Conservation (phyloP, 2,113 vertebrate genomes). For the Myxocyprinus asiaticus region DNA sequence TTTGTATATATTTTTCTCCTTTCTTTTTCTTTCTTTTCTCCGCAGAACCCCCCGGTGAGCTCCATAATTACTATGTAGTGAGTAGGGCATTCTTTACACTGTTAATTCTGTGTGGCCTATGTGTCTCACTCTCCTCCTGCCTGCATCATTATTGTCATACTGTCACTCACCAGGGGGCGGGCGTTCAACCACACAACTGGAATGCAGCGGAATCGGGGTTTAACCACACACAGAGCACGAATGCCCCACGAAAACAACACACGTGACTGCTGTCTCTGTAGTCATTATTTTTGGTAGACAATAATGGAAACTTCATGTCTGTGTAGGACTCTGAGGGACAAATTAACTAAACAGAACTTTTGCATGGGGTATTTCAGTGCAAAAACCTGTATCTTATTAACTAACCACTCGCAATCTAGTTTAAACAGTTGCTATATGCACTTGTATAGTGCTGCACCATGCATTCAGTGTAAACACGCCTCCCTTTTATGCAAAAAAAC, state of each 20-base stretch:
- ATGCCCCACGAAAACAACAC: constrained; percentile 5
- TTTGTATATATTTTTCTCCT: constrained; percentile 38
- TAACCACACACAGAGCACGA: constrained; percentile 27
- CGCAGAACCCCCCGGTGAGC: constrained; percentile 44
- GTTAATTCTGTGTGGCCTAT: constrained; percentile 39
- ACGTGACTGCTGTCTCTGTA: background rate
- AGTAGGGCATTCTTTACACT: constrained; percentile 43
- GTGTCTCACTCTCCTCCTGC: constrained; percentile 36
- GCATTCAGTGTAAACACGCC: background rate
- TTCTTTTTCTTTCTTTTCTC: constrained; percentile 40
- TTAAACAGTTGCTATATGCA: too few relatives aligned
- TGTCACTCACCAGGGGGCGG: constrained; percentile 36
- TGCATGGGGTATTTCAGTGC: too few relatives aligned
- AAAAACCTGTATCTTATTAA: background rate
- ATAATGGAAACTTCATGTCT: background rate
- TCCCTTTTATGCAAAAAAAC: too few relatives aligned
- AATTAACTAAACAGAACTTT: background rate
- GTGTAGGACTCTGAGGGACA: background rate
- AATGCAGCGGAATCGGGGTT: constrained; percentile 29
- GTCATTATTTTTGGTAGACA: background rate
- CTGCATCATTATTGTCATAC: constrained; percentile 49
- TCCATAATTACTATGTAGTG: constrained; percentile 49
- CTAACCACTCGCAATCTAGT: background rate
- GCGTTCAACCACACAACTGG: constrained; percentile 45
- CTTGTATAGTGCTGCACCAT: too few relatives aligned